Conservation (phyloP, 1,140 invertebrate genomes). For the Caenorhabditis briggsae region DNA sequence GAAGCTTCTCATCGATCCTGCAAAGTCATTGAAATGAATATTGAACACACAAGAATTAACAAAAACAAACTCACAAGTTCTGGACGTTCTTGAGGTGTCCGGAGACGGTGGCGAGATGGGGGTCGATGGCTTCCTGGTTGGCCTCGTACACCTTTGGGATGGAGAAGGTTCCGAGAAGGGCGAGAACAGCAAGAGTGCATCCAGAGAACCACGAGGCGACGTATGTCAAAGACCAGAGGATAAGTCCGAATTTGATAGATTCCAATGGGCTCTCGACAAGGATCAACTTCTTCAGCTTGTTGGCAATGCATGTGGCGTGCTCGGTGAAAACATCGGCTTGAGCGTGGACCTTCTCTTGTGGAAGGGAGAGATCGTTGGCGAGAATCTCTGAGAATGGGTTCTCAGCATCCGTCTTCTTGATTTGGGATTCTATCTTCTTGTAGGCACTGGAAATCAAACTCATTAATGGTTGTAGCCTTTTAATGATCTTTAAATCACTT, state of each 20-base stretch:
- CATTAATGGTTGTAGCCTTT: constrained; percentile 37
- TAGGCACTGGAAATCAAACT: constrained; percentile 82
- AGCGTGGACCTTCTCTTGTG: constrained; percentile 89
- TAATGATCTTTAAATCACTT: constrained; percentile 43
- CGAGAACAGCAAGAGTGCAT: constrained; percentile 81
- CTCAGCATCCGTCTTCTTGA: constrained; percentile 95
- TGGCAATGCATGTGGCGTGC: constrained; percentile 86
- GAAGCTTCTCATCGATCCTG: constrained; percentile 62
- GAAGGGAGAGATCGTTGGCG: constrained; percentile 87
- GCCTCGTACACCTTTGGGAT: constrained; percentile 97
- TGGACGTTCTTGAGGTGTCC: constrained; percentile 89
- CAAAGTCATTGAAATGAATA: constrained; percentile 3
- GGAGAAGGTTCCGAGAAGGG: constrained; percentile 91
- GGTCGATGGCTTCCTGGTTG: constrained; percentile 95
- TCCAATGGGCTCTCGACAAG: constrained; percentile 95
- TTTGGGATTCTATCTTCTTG: constrained; percentile 92
- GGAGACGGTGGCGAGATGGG: constrained; percentile 88
- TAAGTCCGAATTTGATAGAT: constrained; percentile 81
- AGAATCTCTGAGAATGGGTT: constrained; percentile 88
- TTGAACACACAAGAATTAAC: background rate
- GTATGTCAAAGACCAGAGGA: constrained; percentile 83
- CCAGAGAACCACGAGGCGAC: constrained; percentile 96
- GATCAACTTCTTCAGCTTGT: constrained; percentile 90
- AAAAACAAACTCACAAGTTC: constrained; percentile 68
- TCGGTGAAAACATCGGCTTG: constrained; percentile 86